A percentile compares a stretch with the other conserved stretches of the same genome.
Conservation (phyloP, 2,797 vertebrate species). For the Premnoplex brunnescens region DNA sequence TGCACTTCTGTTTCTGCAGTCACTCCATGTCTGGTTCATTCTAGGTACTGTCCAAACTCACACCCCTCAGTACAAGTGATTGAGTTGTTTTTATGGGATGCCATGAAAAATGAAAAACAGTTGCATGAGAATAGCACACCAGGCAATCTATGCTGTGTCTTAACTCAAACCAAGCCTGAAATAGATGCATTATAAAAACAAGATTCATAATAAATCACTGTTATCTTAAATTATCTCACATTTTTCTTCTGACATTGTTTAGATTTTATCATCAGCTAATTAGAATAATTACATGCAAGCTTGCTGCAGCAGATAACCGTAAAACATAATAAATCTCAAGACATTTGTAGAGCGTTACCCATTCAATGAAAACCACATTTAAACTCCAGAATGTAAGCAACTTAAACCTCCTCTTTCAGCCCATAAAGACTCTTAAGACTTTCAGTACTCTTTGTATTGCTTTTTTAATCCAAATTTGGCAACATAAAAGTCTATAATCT, state of each 20-base stretch:
- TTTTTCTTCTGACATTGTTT: not conserved
- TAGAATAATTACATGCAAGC: slow-evolving; percentile 49
- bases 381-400: not conserved
- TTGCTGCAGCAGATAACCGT: not conserved
- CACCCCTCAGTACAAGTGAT: not conserved
- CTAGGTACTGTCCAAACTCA: not conserved
- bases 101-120: not conserved
- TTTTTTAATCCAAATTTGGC: slow-evolving; percentile 5
- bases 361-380: not conserved
- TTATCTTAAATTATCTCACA: not conserved
- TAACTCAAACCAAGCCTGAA: not conserved
- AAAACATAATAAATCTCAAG: not conserved
- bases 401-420: not conserved
- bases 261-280: slow-evolving; percentile 58
- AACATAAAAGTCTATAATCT: not conserved
- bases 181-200: not conserved
- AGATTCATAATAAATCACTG: not conserved
- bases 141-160: not conserved
- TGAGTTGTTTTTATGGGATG: not conserved
- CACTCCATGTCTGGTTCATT: not conserved
- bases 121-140: not conserved
- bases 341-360: not conserved
- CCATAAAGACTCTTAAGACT: not conserved
- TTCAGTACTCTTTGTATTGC: not conserved
- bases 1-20: not conserved